A percentile compares a stretch with the other conserved stretches of the same genome.
Evolutionary conservation across 2,797 vertebrate genomes (phyloP).

Genomic region (Kryptolebias ocellatus): DNA sequence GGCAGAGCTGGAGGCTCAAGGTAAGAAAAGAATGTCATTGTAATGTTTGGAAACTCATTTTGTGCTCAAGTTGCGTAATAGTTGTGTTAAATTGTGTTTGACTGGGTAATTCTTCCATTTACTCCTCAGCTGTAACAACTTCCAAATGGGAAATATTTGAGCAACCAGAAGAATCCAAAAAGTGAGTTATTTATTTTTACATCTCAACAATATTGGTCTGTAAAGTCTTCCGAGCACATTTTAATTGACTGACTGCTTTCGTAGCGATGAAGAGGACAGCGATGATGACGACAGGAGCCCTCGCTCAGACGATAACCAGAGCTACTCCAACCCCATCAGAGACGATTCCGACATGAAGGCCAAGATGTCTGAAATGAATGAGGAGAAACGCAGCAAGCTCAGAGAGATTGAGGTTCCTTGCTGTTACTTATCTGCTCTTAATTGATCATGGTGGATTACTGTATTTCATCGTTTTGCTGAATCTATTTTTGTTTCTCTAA

Average conservation of each 20-base stretch:
- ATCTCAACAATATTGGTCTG: background rate
- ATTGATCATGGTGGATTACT: background rate
- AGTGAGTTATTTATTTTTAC: slow-evolving; percentile 69
- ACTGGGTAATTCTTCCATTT: background rate
- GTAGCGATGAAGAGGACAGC: slow-evolving; percentile 88
- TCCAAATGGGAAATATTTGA: slow-evolving; percentile 98
- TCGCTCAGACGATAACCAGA: slow-evolving; percentile 88
- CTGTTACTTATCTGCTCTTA: too few relatives aligned
- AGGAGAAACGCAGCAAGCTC: slow-evolving; percentile 96
- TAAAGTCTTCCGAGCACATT: background rate
- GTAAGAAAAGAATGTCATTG: slow-evolving; percentile 63
- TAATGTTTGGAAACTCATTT: background rate
- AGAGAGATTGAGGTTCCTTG: slow-evolving; percentile 92
- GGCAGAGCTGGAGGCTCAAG: slow-evolving; percentile 91
- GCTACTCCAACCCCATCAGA: slow-evolving; percentile 89
- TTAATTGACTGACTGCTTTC: background rate
- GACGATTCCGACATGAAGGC: slow-evolving; percentile 88
- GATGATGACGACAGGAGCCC: slow-evolving; percentile 91
- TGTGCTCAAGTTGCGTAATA: too few relatives aligned
- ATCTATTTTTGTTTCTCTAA: background rate
- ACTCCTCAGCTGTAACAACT: slow-evolving; percentile 90
- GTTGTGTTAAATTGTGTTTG: background rate
- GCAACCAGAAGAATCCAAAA: slow-evolving; percentile 91
- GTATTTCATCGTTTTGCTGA: background rate
- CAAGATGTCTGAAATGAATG: slow-evolving; percentile 95